Base-by-base conservation (phyloP, 2,113 vertebrate species). In the Piaya cayana region DNA sequence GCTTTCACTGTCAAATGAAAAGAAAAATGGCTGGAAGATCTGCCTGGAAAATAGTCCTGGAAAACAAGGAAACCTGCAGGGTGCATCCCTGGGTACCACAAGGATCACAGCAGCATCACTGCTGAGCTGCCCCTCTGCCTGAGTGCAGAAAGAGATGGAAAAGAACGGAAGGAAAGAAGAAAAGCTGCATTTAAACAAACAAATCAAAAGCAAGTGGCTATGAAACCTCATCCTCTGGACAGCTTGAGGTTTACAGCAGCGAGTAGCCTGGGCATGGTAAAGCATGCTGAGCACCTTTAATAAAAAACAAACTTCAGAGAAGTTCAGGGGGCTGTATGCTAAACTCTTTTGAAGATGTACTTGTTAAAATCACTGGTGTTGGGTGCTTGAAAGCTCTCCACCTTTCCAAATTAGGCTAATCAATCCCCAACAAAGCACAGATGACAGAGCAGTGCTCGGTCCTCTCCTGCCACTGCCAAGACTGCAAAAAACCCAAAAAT, bases 381-480 rank as follows among this genome's bases (percentile, higher is more conserved):
- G 32, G 27, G n/a, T 26, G 34, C 62, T 60, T 60, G 30, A 92
- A 71, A 91, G 79, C 39, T 45, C 72, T 71, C 30, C 32, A 62
- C 14, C 42, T 29, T 62, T 82, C 39, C 37, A 42, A 89, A 37
- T 47, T 25, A 1, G 1, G 36, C 58, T 10, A 47, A 6, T 6
- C 9, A 50, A n/a, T 16, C 71, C 47, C 39, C 2, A 15, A 26
- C 22, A 64, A 29, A 71, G 0, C 1, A 43, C 10, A 53, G 0
- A 0, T 30, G 26, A 36, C 34, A 60, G 53, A 71, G 39, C 74
- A 91, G 62, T 87, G 27, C 37, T 32, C 42, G 27, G 34, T 63
- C 45, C 23, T 47, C 56, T 43, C 23, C 45, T 12, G 2, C 50
- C 53, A 29, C 49, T 43, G 37, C 56, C 49, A 65, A 52, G 36